These are phyloP conservation scores for Nomada hirtipes DNA, from an alignment of 2,888 invertebrate genomes.

Conservation along the genomic window DNA sequence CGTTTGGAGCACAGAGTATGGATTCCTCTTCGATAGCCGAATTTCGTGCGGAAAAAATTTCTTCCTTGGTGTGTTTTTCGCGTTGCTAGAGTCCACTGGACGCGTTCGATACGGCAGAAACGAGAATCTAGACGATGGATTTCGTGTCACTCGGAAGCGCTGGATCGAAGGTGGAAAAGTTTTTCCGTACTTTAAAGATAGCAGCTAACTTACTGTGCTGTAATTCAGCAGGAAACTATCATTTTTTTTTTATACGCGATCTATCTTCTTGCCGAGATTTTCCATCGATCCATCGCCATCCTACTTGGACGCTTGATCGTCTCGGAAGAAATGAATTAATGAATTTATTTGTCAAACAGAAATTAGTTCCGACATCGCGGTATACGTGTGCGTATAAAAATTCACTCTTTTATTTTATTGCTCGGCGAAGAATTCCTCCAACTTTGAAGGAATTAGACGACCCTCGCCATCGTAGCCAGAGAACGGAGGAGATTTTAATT, in stretches of 20 bases:
- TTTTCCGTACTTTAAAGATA: constrained; percentile 54
- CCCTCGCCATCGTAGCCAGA: background rate
- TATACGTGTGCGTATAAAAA: background rate
- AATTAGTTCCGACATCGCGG: background rate
- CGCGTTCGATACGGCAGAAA: constrained; percentile 23
- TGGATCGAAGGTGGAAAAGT: constrained; percentile 25
- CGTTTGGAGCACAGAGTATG: background rate
- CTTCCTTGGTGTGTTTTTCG: constrained; percentile 42
- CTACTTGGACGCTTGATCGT: background rate
- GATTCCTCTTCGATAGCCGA: constrained; percentile 11
- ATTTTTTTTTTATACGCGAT: constrained; percentile 11
- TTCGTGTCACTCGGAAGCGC: constrained; percentile 14
- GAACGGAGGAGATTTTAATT: constrained; percentile 42
- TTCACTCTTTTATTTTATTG: background rate
- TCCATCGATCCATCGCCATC: constrained; percentile 53
- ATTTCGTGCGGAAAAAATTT: constrained; percentile 38
- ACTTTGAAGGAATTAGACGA: background rate
- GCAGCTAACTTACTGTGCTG: constrained; percentile 53
- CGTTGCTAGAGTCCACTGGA: constrained; percentile 36
- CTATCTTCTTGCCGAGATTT: constrained; percentile 47
- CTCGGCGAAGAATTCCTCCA: background rate
- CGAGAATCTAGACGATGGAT: constrained; percentile 21
- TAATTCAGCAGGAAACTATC: constrained; percentile 40
- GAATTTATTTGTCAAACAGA: background rate
- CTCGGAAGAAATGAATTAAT: constrained; percentile 11